phyloP scores from a whole-genome alignment of 2,797 vertebrate genomes.

The Eleutherodactylus coqui region DNA sequence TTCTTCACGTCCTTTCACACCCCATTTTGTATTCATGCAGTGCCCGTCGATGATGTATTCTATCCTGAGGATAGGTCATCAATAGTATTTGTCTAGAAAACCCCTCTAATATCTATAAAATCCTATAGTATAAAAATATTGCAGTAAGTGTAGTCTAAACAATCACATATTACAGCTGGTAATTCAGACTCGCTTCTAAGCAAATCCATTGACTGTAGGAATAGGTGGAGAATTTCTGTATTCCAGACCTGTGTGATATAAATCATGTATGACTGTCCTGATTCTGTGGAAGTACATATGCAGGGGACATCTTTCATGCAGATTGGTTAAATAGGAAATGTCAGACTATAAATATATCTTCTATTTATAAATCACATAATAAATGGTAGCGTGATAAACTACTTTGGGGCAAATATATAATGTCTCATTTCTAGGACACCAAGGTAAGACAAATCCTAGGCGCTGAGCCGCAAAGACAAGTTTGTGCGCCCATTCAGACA shows the following conservation, averaged over 20 bases:
- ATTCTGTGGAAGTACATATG: constrained; percentile 34
- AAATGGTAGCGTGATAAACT: background rate
- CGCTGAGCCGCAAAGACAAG: background rate
- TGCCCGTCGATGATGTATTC: too few species aligned
- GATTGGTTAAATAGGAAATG: constrained; percentile 40
- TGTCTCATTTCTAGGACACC: background rate
- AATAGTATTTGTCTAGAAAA: too few species aligned
- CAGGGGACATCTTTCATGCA: constrained; percentile 15
- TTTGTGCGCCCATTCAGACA: too few species aligned
- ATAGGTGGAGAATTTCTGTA: background rate
- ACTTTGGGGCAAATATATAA: background rate
- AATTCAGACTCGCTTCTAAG: background rate
- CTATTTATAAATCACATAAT: constrained; percentile 21
- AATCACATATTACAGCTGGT: background rate
- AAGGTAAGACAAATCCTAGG: background rate
- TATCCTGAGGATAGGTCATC: too few species aligned
- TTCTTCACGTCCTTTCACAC: too few species aligned
- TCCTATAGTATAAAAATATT: background rate
- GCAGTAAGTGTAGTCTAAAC: background rate
- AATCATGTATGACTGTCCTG: constrained; percentile 43
- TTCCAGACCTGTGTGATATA: constrained; percentile 8
- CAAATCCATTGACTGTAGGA: background rate
- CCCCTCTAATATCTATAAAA: background rate
- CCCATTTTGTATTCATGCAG: too few species aligned
- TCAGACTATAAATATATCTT: constrained; percentile 42